These are phyloP conservation scores for Lepidonotus clava DNA, from an alignment of 2,888 invertebrate genomes.

Conservation along the genomic window DNA sequence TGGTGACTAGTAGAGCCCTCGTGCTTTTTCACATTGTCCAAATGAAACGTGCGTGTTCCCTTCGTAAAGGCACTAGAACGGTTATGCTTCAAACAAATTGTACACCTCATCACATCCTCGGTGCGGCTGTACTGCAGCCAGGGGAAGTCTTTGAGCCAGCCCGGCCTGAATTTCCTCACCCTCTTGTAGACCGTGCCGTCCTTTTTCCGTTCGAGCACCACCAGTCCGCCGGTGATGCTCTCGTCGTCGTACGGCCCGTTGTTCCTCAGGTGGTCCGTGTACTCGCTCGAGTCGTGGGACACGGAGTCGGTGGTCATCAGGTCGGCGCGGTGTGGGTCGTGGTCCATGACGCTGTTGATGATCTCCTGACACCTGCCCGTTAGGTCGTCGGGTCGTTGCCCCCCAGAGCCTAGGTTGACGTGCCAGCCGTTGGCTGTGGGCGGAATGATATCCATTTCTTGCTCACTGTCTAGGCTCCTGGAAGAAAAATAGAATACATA, in stretches of 20 bases:
- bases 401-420: too few relatives aligned
- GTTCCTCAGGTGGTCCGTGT: background rate
- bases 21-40: constrained; percentile 5
- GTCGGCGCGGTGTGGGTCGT: background rate
- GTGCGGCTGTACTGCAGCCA: constrained; percentile 9
- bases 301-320: background rate
- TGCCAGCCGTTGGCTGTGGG: background rate
- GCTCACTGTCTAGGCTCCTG: too few relatives aligned
- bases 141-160: constrained; percentile 4
- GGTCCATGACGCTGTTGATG: constrained; percentile 15
- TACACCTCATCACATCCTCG: constrained; percentile 11
- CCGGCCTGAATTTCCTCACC: background rate
- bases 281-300: background rate
- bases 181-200: constrained; percentile 3
- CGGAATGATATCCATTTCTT: background rate
- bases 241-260: background rate
- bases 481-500: too few relatives aligned
- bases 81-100: constrained; percentile 6
- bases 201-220: background rate
- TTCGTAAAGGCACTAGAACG: constrained; percentile 20
- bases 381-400: background rate
- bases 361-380: background rate
- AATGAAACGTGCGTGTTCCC: constrained; percentile 19
- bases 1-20: constrained; percentile 5
- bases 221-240: background rate